Evolutionary conservation across 92 coral and sea anemone genomes (phyloP), one percentile per base, ranked within the genome.

Genomic region (Zoanthus gigantus): DNA sequence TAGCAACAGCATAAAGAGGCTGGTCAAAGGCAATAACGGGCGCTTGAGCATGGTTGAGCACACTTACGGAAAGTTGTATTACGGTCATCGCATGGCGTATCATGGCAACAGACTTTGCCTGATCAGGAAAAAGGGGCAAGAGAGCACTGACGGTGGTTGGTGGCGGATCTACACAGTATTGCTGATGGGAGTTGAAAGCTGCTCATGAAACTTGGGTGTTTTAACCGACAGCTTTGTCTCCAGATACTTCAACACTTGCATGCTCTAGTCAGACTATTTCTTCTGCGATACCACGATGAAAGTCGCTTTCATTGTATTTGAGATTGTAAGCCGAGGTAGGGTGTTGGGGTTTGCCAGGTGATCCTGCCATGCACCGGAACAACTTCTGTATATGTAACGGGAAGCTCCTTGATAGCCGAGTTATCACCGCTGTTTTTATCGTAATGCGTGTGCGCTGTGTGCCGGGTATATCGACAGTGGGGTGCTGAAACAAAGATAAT

Each of bases 51-150:
- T 0, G 57, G 87, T 76, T 87, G 42, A 87, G 86, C 16, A 31
- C 75, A 75, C n/a, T 37, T 18, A 89, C 90, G 9, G 89, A 90
- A 75, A 86, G 77, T 7, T 46, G 76, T 2, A 82, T 65, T 15
- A 92, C 95, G 45, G 83, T 87, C n/a, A 90, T 92, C 58, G 95
- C 87, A 83, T 90, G 93, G 32, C 93, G 83, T 47, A 92, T 92
- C 91, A 92, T 92, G 52, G 91, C 91, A 23, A 31, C 89, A 9
- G 93, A 90, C 67, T 74, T 67, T 3, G 95, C 90, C 61, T 52
- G 57, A 52, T 93, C 93, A 58, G 82, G 92, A 74, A 92, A 92
- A 57, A 85, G 46, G 4, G 92, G 88, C 50, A 92, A 32, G 78
- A 23, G 57, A 0, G 95, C 86, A 47, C 87, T 86, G 7, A 23